phyloP scores from a whole-genome alignment of 2,113 vertebrate genomes.

The Noturus placidus region DNA sequence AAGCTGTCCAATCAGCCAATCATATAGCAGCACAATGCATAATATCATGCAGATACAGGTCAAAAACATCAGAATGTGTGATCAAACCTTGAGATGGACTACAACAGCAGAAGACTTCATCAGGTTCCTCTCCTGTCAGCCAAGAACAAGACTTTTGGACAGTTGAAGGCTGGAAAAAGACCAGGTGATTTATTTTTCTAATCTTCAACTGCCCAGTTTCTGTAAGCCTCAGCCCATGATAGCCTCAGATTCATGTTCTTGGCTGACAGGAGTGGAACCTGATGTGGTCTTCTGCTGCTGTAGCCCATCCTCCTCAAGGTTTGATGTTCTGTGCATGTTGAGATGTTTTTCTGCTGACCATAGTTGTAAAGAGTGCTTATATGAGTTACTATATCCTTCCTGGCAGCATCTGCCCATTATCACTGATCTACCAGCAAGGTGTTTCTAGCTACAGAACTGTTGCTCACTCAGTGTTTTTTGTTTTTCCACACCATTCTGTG shows the following conservation, averaged over 20 bases:
- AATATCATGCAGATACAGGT: neutral
- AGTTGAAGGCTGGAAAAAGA: no score
- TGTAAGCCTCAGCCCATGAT: neutral
- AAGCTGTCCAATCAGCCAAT: no score
- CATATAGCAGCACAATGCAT: no score
- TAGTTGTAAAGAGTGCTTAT: no score
- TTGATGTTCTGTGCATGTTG: neutral
- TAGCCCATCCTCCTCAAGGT: neutral
- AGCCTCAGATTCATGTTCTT: neutral
- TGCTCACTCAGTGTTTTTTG: no score
- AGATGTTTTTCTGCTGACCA: no score
- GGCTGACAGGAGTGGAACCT: neutral
- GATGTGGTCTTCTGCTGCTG: neutral
- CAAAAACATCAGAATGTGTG: no score
- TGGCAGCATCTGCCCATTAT: neutral
- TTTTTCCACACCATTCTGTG: neutral
- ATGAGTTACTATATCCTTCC: neutral
- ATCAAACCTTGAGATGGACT: neutral
- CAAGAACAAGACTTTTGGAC: no score
- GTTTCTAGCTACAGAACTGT: no score
- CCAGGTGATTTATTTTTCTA: no score
- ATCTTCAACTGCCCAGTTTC: no score
- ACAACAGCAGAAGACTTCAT: neutral
- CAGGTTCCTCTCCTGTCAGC: neutral
- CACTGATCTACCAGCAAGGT: no score